A percentile compares a stretch with the other conserved stretches of the same genome.
Conservation (phyloP, 2,888 invertebrate genomes). For the Noctua janthina region DNA sequence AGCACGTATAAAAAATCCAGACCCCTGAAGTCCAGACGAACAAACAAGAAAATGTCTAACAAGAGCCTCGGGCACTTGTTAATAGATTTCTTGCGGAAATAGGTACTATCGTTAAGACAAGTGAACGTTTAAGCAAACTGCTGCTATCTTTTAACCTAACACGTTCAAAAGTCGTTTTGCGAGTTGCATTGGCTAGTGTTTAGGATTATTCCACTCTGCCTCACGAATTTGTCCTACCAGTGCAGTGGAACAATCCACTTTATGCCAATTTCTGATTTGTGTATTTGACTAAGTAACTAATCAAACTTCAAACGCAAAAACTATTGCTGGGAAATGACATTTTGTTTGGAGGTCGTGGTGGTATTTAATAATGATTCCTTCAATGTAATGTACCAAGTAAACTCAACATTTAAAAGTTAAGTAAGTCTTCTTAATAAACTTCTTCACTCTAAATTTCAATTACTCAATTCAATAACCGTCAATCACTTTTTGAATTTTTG, state of each 20-base stretch:
- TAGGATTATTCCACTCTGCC: not conserved
- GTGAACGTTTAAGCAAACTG: slow-evolving; percentile 59
- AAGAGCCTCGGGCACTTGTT: slow-evolving; percentile 31
- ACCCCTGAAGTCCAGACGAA: slow-evolving; percentile 5
- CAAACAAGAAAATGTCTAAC: slow-evolving; percentile 46
- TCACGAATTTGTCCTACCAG: not conserved
- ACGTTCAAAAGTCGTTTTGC: slow-evolving; percentile 46
- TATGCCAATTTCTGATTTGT: too few relatives aligned
- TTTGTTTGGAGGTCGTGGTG: too few relatives aligned
- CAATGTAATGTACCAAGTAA: too few relatives aligned
- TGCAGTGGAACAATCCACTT: not conserved
- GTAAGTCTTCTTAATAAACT: too few relatives aligned
- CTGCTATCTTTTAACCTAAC: slow-evolving; percentile 54
- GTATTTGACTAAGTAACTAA: too few relatives aligned
- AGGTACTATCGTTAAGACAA: slow-evolving; percentile 47
- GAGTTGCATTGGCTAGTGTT: slow-evolving; percentile 32
- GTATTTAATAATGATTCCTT: too few relatives aligned
- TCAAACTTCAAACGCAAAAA: too few relatives aligned
- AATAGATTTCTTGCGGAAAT: slow-evolving; percentile 56
- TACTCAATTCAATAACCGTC: not conserved
- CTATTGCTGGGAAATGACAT: too few relatives aligned
- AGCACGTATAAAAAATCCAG: slow-evolving; percentile 39
- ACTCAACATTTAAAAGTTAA: too few relatives aligned
- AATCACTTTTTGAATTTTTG: not conserved
- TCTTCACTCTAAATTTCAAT: not conserved